These are phyloP conservation scores for Synanthedon vespiformis DNA, from an alignment of 2,888 invertebrate genomes.

Conservation along the genomic window DNA sequence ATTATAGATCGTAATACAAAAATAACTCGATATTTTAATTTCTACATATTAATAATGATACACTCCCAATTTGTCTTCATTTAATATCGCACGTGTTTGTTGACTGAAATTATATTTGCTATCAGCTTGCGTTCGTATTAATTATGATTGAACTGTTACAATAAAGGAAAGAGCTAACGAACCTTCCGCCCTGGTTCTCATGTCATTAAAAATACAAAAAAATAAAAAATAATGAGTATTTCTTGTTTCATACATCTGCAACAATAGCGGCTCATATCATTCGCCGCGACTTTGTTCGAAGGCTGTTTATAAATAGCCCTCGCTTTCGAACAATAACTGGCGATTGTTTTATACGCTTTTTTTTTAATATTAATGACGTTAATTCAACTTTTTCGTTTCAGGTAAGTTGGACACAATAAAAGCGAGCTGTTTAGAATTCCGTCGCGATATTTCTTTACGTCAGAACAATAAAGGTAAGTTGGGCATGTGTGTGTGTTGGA, in stretches of 20 bases:
- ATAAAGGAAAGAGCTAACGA: background rate
- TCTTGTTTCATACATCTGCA: constrained; percentile 10
- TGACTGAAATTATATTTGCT: too few relatives aligned
- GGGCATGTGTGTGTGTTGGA: constrained; percentile 4
- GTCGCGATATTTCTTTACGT: constrained; percentile 17
- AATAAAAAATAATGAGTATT: constrained; percentile 9
- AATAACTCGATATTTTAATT: too few relatives aligned
- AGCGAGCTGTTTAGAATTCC: constrained; percentile 31
- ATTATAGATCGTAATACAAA: too few relatives aligned
- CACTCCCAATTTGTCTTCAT: too few relatives aligned
- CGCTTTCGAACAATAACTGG: constrained; percentile 25
- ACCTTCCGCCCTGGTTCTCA: background rate
- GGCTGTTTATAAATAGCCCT: constrained; percentile 30
- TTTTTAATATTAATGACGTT: constrained; percentile 31
- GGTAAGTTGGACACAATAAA: constrained; percentile 50
- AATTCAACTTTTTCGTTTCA: constrained; percentile 40
- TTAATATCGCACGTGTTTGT: background rate
- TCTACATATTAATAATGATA: too few relatives aligned
- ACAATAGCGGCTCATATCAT: constrained; percentile 12
- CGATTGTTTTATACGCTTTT: constrained; percentile 29
- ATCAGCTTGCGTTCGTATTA: too few relatives aligned
- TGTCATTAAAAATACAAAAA: constrained; percentile 1
- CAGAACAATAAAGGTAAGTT: constrained; percentile 23
- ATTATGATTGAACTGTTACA: too few relatives aligned
- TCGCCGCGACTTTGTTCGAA: constrained; percentile 14